These are phyloP conservation scores for Lycopodina hypogea DNA, from an alignment of 37 sponge, comb jelly and placozoan genomes.

Conservation along the genomic window DNA sequence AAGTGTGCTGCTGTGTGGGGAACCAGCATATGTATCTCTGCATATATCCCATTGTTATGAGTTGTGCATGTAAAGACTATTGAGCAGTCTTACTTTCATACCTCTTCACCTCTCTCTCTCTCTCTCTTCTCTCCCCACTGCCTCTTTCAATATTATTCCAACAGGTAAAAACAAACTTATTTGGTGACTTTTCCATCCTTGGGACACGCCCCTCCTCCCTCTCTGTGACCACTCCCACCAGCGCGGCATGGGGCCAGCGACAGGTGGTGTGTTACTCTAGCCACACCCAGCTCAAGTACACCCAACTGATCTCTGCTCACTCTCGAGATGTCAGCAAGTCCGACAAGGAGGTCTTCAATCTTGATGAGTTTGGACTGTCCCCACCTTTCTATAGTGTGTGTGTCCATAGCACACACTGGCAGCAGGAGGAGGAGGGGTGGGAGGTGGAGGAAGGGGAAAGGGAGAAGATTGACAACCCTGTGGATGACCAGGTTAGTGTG, in stretches of 20 bases:
- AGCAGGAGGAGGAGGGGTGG: conserved; percentile 4
- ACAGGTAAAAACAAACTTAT: conserved; percentile 54
- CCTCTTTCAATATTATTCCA: neutral
- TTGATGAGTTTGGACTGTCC: neutral
- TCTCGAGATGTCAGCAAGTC: neutral
- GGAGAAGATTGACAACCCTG: neutral
- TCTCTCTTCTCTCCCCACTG: neutral
- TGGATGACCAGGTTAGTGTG: conserved; percentile 44
- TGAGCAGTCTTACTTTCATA: conserved; percentile 45
- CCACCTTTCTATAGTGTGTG: conserved; percentile 64
- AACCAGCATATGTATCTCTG: no score
- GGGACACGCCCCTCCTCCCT: neutral
- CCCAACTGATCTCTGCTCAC: neutral
- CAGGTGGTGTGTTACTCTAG: conserved; percentile 42
- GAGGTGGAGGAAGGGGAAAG: conserved; percentile 20
- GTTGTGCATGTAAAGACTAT: no score
- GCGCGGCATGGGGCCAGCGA: neutral
- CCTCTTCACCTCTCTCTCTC: neutral
- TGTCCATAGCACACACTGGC: neutral
- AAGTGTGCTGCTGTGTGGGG: no score
- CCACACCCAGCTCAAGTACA: conserved; percentile 49
- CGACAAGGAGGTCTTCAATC: neutral
- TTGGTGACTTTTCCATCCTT: neutral
- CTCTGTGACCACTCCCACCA: conserved; percentile 1
- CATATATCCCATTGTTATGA: no score